Evolutionary conservation across 2,797 vertebrate genomes (phyloP).

Genomic region (Alectoris magna): DNA sequence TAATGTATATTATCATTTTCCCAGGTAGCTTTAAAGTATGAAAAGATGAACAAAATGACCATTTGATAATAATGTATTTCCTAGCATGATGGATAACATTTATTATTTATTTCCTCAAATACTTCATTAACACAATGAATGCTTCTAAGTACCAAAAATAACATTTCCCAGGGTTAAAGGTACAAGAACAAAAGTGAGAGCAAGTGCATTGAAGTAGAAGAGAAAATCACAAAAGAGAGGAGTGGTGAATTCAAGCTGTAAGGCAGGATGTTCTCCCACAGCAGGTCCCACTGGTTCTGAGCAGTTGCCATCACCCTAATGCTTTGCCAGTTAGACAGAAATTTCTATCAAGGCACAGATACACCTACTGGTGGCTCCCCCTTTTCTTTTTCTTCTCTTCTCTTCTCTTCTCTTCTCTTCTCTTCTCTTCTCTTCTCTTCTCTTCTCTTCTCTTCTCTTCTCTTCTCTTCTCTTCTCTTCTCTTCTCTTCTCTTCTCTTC

Average conservation of each 20-base stretch:
- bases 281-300: neutral
- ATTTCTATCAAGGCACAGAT: neutral
- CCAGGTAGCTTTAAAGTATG: conserved; percentile 10
- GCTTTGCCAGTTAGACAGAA: neutral
- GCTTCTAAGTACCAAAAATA: neutral
- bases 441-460: too few relatives aligned
- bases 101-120: conserved; percentile 7
- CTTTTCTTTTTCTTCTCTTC: neutral
- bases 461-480: too few relatives aligned
- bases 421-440: neutral
- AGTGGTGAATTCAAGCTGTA: neutral
- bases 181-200: conserved; percentile 16
- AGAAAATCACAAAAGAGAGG: neutral
- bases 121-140: neutral
- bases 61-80: neutral
- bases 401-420: neutral
- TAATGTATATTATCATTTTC: conserved; percentile 25
- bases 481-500: neutral
- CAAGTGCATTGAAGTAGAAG: neutral
- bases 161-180: neutral
- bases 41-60: conserved; percentile 39
- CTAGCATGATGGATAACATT: neutral
- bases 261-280: neutral
- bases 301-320: neutral
- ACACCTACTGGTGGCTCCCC: neutral